Percentiles rank a stretch among this genome's conserved stretches.
Evolutionary conservation across 2,113 vertebrate species (phyloP).

Genomic region (Serinus canaria): DNA sequence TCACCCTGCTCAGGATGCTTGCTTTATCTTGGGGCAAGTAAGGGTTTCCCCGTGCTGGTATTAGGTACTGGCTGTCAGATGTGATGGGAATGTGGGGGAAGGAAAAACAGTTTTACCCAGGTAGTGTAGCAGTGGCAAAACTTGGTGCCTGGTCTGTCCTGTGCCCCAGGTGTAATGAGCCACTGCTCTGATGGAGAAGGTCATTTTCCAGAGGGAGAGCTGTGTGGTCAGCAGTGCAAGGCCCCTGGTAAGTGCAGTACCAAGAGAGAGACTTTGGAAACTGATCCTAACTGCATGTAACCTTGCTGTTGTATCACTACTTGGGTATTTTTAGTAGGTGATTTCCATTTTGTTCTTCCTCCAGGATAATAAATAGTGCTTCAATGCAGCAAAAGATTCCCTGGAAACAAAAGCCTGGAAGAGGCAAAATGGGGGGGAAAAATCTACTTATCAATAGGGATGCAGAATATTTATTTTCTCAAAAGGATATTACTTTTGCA

Average conservation of each 20-base stretch:
- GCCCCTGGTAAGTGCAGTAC: neutral
- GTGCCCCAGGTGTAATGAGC: neutral
- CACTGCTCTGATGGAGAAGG: neutral
- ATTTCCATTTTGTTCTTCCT: neutral
- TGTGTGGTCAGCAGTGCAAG: neutral
- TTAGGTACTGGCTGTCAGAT: neutral
- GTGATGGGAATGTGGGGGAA: neutral
- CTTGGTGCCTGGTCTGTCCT: neutral
- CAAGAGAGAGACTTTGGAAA: neutral
- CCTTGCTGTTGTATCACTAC: neutral
- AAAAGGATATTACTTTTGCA: neutral
- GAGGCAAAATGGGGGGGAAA: neutral
- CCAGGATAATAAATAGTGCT: neutral
- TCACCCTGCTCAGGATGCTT: neutral
- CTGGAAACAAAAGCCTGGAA: neutral
- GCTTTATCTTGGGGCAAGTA: neutral
- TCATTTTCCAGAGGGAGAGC: neutral
- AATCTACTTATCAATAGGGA: neutral
- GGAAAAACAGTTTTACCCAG: neutral
- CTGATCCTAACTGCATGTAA: fast-evolving
- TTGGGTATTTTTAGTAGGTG: neutral
- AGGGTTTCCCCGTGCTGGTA: neutral
- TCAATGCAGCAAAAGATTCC: neutral
- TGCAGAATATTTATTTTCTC: neutral
- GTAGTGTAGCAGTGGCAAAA: neutral